phyloP scores from a whole-genome alignment of 2,888 invertebrate species.

The Drosophila incognita region DNA sequence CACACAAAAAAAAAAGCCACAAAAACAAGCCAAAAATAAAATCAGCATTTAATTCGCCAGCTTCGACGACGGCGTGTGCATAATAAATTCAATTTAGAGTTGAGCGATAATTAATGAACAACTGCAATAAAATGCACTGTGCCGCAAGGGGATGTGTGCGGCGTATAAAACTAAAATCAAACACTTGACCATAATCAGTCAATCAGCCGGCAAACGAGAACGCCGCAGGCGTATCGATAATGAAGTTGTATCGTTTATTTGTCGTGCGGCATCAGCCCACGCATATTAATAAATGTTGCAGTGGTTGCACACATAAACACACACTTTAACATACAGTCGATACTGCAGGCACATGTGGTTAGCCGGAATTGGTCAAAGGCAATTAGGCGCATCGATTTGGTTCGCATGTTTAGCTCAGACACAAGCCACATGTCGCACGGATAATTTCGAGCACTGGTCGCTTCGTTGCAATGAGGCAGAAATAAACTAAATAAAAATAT shows the following conservation, averaged over 20 bases:
- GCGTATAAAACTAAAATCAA: constrained; percentile 29
- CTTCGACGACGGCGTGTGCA: constrained; percentile 61
- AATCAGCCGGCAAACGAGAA: constrained; percentile 70
- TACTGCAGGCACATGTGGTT: constrained; percentile 19
- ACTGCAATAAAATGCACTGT: constrained; percentile 18
- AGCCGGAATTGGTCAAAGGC: constrained; percentile 59
- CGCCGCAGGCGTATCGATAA: constrained; percentile 51
- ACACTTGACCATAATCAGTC: constrained; percentile 80
- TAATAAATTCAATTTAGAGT: constrained; percentile 65
- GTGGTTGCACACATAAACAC: constrained; percentile 9
- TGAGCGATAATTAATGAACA: constrained; percentile 67
- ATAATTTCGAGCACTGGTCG: constrained; percentile 44
- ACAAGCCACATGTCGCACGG: constrained; percentile 61
- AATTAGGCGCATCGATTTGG: constrained; percentile 75
- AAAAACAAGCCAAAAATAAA: constrained; percentile 30
- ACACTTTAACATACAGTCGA: constrained; percentile 16
- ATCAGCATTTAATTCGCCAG: constrained; percentile 36
- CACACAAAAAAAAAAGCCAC: constrained; percentile 30
- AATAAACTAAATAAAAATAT: constrained; percentile 14
- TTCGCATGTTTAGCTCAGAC: constrained; percentile 58
- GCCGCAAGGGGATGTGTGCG: neutral
- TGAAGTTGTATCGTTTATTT: constrained; percentile 77
- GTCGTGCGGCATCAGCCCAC: constrained; percentile 64
- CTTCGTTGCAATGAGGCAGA: constrained; percentile 7
- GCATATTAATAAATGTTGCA: constrained; percentile 66